Conservation (phyloP, 2,113 vertebrate genomes). For the Illadopsis cleaveri region DNA sequence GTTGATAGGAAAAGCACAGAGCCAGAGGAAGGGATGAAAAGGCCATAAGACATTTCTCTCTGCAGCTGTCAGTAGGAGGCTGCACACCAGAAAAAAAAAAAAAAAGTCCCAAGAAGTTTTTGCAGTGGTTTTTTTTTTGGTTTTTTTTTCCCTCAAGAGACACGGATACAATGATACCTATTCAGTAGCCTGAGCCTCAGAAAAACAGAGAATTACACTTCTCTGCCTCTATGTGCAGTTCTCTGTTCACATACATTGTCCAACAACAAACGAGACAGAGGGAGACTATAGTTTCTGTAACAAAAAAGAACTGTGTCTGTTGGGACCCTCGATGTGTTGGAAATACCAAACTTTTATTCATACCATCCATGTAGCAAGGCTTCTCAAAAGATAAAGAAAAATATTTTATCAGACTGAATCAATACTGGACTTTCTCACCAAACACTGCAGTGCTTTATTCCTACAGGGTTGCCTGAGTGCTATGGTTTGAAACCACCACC, state of each 20-base stretch:
- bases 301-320: neutral
- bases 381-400: conserved; percentile 31
- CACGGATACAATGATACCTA: conserved; percentile 36
- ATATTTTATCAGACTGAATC: conserved; percentile 48
- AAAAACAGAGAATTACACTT: conserved; percentile 24
- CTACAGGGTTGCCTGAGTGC: neutral
- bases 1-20: conserved; percentile 19
- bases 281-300: neutral
- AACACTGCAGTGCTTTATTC: neutral
- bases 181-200: conserved; percentile 28
- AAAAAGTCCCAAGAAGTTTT: neutral
- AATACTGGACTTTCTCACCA: conserved; percentile 1
- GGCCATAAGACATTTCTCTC: conserved; percentile 15
- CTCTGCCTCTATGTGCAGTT: neutral
- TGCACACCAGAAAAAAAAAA: neutral
- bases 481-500: neutral
- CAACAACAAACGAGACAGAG: neutral
- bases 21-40: conserved; percentile 18
- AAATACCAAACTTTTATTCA: neutral
- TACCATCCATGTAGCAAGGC: neutral
- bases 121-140: neutral
- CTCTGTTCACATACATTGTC: neutral
- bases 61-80: conserved; percentile 46
- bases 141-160: neutral
- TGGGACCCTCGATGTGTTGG: neutral